Conservation (phyloP, 2,888 invertebrate genomes). For the Sesia apiformis region DNA sequence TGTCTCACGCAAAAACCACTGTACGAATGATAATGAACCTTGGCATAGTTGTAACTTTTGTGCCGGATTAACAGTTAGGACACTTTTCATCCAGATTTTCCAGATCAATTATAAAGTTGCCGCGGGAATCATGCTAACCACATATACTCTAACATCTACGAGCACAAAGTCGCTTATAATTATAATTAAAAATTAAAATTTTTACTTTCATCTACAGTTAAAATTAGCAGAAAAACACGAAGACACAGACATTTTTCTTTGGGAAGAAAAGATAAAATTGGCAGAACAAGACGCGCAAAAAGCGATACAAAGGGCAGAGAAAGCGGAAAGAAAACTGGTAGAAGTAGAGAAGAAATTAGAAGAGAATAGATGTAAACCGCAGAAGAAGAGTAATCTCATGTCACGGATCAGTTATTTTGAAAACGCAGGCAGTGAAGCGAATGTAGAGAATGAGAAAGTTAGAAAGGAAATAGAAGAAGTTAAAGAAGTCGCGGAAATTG, state of each 20-base stretch:
- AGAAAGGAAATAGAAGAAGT: constrained; percentile 17
- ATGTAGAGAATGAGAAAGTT: constrained; percentile 8
- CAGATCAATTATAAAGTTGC: too few species aligned
- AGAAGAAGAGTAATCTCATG: constrained; percentile 37
- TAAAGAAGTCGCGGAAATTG: constrained; percentile 4
- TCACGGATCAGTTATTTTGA: constrained; percentile 60
- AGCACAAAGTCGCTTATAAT: too few species aligned
- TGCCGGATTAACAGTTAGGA: too few species aligned
- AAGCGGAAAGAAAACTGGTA: constrained; percentile 16
- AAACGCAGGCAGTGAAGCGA: constrained; percentile 26
- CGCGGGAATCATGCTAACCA: too few species aligned
- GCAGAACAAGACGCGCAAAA: constrained; percentile 80
- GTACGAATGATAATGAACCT: too few species aligned
- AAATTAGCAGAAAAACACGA: constrained; percentile 79
- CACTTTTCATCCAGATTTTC: too few species aligned
- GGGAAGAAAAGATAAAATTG: constrained; percentile 80
- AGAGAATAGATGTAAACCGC: constrained; percentile 3
- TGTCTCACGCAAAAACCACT: too few species aligned
- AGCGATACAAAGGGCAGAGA: constrained; percentile 76
- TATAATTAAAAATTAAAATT: too few species aligned
- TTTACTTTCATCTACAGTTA: constrained; percentile 27
- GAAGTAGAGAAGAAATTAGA: constrained; percentile 11
- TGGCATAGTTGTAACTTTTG: too few species aligned
- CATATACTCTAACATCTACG: too few species aligned
- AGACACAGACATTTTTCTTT: constrained; percentile 78